phyloP scores from a whole-genome alignment of 2,797 vertebrate genomes.

The Holocentrus rufus region DNA sequence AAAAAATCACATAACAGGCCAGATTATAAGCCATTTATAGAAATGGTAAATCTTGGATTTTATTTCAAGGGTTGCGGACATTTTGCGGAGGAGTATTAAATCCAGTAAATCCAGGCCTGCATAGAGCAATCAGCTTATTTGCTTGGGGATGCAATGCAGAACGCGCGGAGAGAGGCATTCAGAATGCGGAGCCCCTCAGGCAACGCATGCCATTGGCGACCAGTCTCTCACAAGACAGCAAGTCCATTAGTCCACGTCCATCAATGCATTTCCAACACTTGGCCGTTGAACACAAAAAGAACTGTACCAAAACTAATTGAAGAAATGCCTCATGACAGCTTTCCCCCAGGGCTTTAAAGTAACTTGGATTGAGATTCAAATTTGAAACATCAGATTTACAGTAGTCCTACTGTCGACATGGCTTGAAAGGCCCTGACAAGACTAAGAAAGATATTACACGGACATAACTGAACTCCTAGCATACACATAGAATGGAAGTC shows the following conservation, averaged over 20 bases:
- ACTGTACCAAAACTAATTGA: constrained; percentile 58
- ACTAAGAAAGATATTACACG: neutral
- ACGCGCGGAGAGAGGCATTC: constrained; percentile 32
- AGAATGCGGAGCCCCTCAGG: constrained; percentile 59
- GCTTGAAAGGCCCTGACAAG: neutral
- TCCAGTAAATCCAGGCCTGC: constrained; percentile 27
- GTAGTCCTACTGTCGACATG: constrained; percentile 2
- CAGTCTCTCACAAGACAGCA: constrained; percentile 58
- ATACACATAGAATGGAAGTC: neutral
- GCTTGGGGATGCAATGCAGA: constrained; percentile 40
- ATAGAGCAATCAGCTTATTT: constrained; percentile 50
- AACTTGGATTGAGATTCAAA: constrained; percentile 32
- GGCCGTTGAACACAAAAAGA: constrained; percentile 48
- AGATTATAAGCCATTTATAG: constrained; percentile 30
- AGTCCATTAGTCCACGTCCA: constrained; percentile 69
- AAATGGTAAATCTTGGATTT: constrained; percentile 36
- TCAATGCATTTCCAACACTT: constrained; percentile 56
- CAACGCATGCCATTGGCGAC: constrained; percentile 49
- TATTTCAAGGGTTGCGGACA: neutral
- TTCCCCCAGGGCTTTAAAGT: constrained; percentile 53
- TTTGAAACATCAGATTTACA: constrained; percentile 3
- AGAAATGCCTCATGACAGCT: constrained; percentile 64
- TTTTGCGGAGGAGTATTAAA: constrained; percentile 14
- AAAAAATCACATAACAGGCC: constrained; percentile 26
- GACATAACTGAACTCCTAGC: neutral